phyloP scores from a whole-genome alignment of 2,113 vertebrate genomes.

The Emydocephalus ijimae region DNA sequence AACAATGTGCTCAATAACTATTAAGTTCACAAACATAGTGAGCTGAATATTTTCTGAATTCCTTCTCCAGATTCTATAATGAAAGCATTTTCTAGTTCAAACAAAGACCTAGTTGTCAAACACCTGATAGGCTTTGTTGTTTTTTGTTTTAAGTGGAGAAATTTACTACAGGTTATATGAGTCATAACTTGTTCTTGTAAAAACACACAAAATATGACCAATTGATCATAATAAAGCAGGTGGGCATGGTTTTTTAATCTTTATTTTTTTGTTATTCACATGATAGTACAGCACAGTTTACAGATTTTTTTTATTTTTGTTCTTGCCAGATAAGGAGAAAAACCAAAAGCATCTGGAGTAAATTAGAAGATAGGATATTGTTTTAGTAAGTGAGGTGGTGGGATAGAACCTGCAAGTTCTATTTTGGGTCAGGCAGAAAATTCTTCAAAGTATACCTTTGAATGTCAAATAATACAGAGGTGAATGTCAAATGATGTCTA shows the following conservation, averaged over 20 bases:
- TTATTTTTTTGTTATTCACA: slow-evolving; percentile 17
- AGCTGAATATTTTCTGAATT: slow-evolving; percentile 48
- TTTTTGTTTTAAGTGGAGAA: slow-evolving; percentile 28
- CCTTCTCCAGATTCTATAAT: slow-evolving; percentile 47
- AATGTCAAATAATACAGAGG: not conserved
- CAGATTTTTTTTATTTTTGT: not conserved
- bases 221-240: slow-evolving; percentile 56
- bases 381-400: not conserved
- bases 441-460: not conserved
- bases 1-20: slow-evolving; percentile 27
- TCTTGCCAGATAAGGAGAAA: not conserved
- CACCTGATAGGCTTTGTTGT: slow-evolving; percentile 53
- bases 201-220: slow-evolving; percentile 63
- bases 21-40: slow-evolving; percentile 30
- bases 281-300: not conserved
- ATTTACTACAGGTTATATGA: slow-evolving; percentile 65
- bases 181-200: slow-evolving; percentile 72
- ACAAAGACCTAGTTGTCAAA: slow-evolving; percentile 50
- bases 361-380: not conserved
- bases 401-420: not conserved
- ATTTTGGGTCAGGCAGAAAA: not conserved
- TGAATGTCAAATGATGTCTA: not conserved
- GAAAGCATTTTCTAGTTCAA: slow-evolving; percentile 59
- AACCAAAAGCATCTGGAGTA: not conserved
- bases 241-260: slow-evolving; percentile 22